Evolutionary conservation across 2,888 invertebrate genomes (phyloP).

Genomic region (Drosophila vallismaia): DNA sequence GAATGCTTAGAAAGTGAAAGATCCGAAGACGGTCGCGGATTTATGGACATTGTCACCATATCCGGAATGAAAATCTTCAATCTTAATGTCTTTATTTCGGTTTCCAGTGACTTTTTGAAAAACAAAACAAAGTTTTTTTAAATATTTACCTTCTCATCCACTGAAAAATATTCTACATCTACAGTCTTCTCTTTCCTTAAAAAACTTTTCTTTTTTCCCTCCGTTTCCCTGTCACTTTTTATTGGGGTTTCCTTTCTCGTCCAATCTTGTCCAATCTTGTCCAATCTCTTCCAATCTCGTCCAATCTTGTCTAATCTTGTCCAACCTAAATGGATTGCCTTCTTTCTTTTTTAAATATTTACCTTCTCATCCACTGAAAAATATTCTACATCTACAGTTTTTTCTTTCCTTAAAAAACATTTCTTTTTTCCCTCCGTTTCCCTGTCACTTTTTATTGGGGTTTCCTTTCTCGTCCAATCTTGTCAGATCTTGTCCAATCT

Average conservation of each 20-base stretch:
- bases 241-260: neutral
- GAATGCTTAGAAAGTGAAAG: slow-evolving; percentile 68
- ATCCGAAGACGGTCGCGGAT: slow-evolving; percentile 24
- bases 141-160: too few relatives aligned
- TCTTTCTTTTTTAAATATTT: too few relatives aligned
- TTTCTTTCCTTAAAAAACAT: neutral
- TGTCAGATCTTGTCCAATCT: too few relatives aligned
- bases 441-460: neutral
- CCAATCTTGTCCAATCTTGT: too few relatives aligned
- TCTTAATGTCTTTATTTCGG: slow-evolving; percentile 6
- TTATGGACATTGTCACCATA: slow-evolving; percentile 14
- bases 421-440: neutral
- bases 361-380: too few relatives aligned
- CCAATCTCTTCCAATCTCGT: too few relatives aligned
- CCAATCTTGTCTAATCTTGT: neutral
- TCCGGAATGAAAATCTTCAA: slow-evolving; percentile 9
- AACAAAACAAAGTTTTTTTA: too few relatives aligned
- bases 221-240: slow-evolving; percentile 1
- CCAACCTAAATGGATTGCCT: too few relatives aligned
- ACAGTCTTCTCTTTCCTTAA: neutral
- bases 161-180: too few relatives aligned
- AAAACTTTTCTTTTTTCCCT: neutral
- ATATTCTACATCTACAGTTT: too few relatives aligned
- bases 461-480: neutral
- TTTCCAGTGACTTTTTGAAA: neutral